Evolutionary conservation across 2,797 vertebrate genomes (phyloP).

Genomic region (Mergus octosetaceus): DNA sequence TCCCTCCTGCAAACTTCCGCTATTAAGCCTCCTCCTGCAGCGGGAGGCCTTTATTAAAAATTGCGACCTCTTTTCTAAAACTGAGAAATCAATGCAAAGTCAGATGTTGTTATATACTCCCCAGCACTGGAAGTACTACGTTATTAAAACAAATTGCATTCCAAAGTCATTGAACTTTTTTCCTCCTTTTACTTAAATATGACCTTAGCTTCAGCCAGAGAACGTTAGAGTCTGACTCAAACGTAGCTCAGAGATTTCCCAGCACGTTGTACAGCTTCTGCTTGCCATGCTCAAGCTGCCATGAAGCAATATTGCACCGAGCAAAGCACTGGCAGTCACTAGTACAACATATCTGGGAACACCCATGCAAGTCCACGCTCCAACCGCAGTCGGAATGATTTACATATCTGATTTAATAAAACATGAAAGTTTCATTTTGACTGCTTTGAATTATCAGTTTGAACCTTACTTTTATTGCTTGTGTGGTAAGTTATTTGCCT

Average conservation of each 20-base stretch:
- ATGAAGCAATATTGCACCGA: fast-evolving
- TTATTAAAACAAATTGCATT: background rate
- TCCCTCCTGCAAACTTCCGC: slow-evolving; percentile 11
- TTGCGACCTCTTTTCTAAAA: background rate
- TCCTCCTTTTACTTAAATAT: background rate
- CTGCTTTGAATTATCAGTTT: background rate
- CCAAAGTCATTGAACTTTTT: background rate
- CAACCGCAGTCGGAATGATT: background rate
- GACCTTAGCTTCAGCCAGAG: background rate
- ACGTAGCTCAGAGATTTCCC: background rate
- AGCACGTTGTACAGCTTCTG: background rate
- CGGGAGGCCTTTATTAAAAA: background rate
- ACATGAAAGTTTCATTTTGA: background rate
- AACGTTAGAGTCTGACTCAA: background rate
- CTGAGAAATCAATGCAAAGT: background rate
- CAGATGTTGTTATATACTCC: background rate
- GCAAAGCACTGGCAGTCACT: background rate
- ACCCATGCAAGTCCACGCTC: background rate
- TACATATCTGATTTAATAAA: background rate
- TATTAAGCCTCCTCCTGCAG: slow-evolving; percentile 19
- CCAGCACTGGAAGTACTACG: background rate
- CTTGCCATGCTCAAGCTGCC: background rate
- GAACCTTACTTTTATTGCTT: background rate
- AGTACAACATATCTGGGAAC: background rate
- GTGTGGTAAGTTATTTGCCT: background rate